phyloP scores from a whole-genome alignment of 1,140 invertebrate species.

The Xylocopa sonorina region DNA sequence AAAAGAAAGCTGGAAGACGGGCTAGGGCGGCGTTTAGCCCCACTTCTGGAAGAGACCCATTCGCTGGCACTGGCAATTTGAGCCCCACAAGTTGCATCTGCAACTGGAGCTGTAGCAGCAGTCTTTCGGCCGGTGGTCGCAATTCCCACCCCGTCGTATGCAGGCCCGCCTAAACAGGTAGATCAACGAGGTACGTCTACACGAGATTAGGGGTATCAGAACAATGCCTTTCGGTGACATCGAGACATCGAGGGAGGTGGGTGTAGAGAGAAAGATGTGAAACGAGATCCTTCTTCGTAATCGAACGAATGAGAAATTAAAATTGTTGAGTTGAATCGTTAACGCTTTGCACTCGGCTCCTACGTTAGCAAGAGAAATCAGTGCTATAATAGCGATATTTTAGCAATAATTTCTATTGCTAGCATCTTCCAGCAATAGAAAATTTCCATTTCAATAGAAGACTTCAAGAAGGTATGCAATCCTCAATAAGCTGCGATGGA shows the following conservation, averaged over 20 bases:
- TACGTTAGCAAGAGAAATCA: too few species aligned
- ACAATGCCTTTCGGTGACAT: constrained; percentile 72
- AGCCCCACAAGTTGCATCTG: constrained; percentile 95
- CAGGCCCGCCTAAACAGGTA: constrained; percentile 94
- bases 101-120: constrained; percentile 94
- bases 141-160: constrained; percentile 90
- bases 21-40: constrained; percentile 85
- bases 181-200: constrained; percentile 92
- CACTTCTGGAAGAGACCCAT: constrained; percentile 95
- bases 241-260: constrained; percentile 64
- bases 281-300: not conserved
- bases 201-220: constrained; percentile 81
- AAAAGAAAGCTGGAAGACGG: not conserved
- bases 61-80: constrained; percentile 94
- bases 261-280: too few species aligned
- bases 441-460: too few species aligned
- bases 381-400: too few species aligned
- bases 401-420: too few species aligned
- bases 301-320: too few species aligned
- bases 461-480: too few species aligned
- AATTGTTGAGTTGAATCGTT: too few species aligned
- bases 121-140: constrained; percentile 92
- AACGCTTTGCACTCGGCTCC: too few species aligned
- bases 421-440: too few species aligned
- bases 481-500: too few species aligned